A percentile compares a stretch with the other conserved stretches of the same genome.
Conservation (phyloP, 2,888 invertebrate genomes). For the Neoascia interrupta region DNA sequence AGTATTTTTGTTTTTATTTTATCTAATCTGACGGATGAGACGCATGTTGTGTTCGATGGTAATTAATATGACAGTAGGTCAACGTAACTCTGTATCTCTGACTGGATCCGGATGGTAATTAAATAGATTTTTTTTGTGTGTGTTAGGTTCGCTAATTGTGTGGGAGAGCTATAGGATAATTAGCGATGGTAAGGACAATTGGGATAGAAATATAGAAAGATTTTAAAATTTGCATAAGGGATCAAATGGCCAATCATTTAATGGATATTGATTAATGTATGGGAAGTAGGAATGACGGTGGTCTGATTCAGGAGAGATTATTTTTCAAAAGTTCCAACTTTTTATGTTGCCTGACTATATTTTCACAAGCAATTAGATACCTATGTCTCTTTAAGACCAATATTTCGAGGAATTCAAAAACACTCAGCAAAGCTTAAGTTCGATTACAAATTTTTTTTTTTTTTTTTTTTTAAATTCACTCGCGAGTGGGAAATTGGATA, state of each 20-base stretch:
- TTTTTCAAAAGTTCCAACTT: neutral
- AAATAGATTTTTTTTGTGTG: conserved; percentile 20
- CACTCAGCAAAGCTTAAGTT: neutral
- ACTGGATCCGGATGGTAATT: conserved; percentile 20
- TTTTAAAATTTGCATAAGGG: conserved; percentile 46
- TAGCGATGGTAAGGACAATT: conserved; percentile 20
- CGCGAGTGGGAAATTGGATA: no score
- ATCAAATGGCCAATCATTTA: conserved; percentile 34
- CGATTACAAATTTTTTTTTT: neutral
- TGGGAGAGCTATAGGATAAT: conserved; percentile 21
- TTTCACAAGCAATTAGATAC: neutral
- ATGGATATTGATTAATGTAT: conserved; percentile 53
- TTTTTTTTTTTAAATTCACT: neutral
- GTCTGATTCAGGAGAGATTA: neutral
- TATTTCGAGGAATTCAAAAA: neutral
- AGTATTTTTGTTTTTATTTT: conserved; percentile 5
- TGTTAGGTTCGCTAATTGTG: no score
- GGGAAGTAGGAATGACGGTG: neutral
- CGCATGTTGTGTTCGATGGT: conserved; percentile 39
- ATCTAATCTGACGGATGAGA: conserved; percentile 45
- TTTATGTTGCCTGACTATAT: neutral
- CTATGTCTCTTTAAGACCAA: neutral
- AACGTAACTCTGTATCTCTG: conserved; percentile 30
- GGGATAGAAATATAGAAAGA: neutral
- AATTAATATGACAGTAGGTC: conserved; percentile 57